Evolutionary conservation across 2,888 invertebrate genomes (phyloP), one percentile per base, ranked within the genome.

Genomic region (Tyria jacobaeae): DNA sequence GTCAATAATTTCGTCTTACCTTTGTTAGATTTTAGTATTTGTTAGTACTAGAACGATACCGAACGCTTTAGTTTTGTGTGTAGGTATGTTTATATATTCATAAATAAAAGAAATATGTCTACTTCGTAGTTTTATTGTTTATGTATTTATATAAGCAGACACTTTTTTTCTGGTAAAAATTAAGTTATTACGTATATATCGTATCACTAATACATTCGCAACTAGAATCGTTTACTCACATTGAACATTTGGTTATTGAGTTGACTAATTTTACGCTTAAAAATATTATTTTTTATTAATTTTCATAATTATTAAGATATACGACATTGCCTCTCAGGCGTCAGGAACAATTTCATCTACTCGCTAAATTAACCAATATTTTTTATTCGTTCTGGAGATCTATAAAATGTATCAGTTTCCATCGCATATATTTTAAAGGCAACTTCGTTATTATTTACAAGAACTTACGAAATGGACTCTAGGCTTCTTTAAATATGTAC

Each of bases 301-400:
- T 80, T 85, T 84, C 84, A 87, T 89, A 80, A 84, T 83, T 84
- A 86, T 86, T 86, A 86, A 89, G 89, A 91, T 90, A 92, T 90
- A 92, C 87, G 88, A 89, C 86, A 83, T 87, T 92, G 94, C 93
- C 93, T 93, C 91, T 82, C 83, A 94, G 94, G 92, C 93, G 84
- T 90, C 92, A 94, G 94, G 94, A 94, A 94, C 94, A 93, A 91
- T 92, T 91, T 92, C 86, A 88, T 87, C 94, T 94, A 94, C 93
- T 85, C 90, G 86, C 93, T 94, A 94, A 89, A 80, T 88, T 90
- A 87, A 91, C 89, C 90, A 88, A 92, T 90, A 89, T 80, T 82
- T 17, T 82, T 84, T 84, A 80, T 78, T 85, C 81, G 78, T 88
- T 85, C 80, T 82, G 83, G 89, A 90, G 88, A 90, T 90, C 90